Conservation (phyloP, 2,888 invertebrate species). For the Ischnus inquisitorius region DNA sequence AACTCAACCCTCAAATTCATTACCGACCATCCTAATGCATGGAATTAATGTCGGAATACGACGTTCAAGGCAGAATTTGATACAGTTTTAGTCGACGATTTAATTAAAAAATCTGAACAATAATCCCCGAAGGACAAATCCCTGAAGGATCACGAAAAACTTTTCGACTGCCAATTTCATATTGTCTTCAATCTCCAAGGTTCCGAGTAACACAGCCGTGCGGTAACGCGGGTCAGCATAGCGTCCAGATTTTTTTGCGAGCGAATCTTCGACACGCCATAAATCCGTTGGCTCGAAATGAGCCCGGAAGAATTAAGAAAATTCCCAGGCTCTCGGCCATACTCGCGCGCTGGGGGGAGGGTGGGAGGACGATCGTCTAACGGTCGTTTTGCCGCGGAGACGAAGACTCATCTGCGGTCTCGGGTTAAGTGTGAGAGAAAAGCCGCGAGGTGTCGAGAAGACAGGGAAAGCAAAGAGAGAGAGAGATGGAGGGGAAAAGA, state of each 20-base stretch:
- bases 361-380: slow-evolving; percentile 42
- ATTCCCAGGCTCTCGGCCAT: slow-evolving; percentile 66
- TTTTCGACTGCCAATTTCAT: background rate
- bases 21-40: background rate
- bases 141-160: background rate
- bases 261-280: slow-evolving; percentile 9
- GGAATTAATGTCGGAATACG: background rate
- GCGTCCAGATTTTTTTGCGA: background rate
- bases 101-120: too few relatives aligned
- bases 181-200: background rate
- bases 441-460: slow-evolving; percentile 69
- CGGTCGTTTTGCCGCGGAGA: slow-evolving; percentile 38
- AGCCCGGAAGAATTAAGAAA: slow-evolving; percentile 64
- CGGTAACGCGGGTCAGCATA: background rate
- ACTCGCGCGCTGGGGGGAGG: slow-evolving; percentile 7
- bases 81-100: too few relatives aligned
- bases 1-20: background rate
- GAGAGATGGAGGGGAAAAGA: slow-evolving; percentile 33
- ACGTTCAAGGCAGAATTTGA: background rate
- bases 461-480: slow-evolving; percentile 54
- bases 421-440: slow-evolving; percentile 69
- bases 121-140: background rate
- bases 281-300: slow-evolving; percentile 15
- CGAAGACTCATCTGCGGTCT: slow-evolving; percentile 57
- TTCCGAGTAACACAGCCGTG: background rate